Evolutionary conservation across 2,113 vertebrate species (phyloP).

Genomic region (Gnathonemus echidnorhynchus): DNA sequence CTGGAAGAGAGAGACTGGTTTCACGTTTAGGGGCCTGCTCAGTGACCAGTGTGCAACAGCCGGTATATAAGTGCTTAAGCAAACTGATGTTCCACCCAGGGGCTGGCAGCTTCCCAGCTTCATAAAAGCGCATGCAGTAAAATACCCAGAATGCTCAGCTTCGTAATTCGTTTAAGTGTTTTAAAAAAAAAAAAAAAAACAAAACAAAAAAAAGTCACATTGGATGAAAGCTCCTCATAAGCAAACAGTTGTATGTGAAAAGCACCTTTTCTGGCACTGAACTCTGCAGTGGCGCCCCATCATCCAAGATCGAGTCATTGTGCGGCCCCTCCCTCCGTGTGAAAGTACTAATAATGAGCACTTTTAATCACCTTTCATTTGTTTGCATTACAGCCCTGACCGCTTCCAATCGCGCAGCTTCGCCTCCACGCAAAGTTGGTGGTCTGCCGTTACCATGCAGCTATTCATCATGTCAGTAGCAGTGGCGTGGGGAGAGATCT

Average conservation of each 20-base stretch:
- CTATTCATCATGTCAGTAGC: conserved; percentile 66
- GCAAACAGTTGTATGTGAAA: not conserved
- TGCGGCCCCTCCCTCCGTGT: not conserved
- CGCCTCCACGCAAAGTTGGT: conserved; percentile 12
- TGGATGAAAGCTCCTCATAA: not conserved
- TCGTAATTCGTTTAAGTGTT: not conserved
- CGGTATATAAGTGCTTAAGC: not conserved
- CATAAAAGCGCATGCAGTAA: not conserved
- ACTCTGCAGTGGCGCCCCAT: too few relatives aligned
- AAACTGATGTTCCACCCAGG: not conserved
- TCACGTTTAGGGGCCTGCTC: not conserved
- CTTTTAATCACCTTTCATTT: conserved; percentile 28
- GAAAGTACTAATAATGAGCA: conserved; percentile 5
- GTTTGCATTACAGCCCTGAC: conserved; percentile 29
- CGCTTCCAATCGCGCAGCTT: conserved; percentile 16
- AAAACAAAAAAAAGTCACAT: not conserved
- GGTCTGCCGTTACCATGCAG: conserved; percentile 37
- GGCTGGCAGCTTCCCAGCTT: not conserved
- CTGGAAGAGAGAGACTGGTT: not conserved
- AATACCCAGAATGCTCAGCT: not conserved
- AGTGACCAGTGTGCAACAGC: not conserved
- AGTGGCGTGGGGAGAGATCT: conserved; percentile 54
- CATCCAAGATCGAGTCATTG: not conserved
- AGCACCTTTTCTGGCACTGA: not conserved
- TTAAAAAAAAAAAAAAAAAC: not conserved